Conservation (phyloP, 2,113 vertebrate species). For the Halichoeres trimaculatus region DNA sequence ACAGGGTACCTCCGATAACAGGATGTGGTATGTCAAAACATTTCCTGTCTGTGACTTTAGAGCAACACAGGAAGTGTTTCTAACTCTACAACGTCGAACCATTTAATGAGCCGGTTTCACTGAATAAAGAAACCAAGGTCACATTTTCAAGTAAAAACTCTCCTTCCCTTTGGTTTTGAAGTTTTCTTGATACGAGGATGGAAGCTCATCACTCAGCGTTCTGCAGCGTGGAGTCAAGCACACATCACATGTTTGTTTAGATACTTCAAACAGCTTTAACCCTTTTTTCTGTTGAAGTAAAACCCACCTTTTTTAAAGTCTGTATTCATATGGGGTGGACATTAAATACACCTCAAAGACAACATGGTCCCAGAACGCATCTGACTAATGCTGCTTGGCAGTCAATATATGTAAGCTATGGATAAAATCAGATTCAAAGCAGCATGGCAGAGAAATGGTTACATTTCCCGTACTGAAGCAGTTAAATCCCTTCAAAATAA, state of each 20-base stretch:
- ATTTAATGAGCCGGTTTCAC: neutral
- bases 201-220: too few relatives aligned
- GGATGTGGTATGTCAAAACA: neutral
- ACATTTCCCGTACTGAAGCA: neutral
- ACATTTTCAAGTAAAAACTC: too few relatives aligned
- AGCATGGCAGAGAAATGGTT: neutral
- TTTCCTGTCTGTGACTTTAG: neutral
- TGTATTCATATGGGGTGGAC: neutral
- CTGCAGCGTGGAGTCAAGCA: too few relatives aligned
- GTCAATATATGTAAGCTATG: neutral
- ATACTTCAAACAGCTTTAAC: neutral
- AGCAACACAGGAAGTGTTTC: neutral
- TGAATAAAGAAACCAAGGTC: too few relatives aligned
- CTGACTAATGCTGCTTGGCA: neutral
- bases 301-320: neutral
- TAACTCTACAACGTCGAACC: neutral
- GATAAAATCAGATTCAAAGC: neutral
- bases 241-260: neutral
- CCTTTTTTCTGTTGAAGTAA: neutral
- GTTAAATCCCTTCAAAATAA: too few relatives aligned
- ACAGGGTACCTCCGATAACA: neutral
- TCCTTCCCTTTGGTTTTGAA: too few relatives aligned
- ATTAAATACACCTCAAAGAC: slow-evolving; percentile 1
- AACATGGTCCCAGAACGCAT: neutral
- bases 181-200: too few relatives aligned